Conservation (phyloP, 2,797 vertebrate species). For the Bradypodion pumilum region DNA sequence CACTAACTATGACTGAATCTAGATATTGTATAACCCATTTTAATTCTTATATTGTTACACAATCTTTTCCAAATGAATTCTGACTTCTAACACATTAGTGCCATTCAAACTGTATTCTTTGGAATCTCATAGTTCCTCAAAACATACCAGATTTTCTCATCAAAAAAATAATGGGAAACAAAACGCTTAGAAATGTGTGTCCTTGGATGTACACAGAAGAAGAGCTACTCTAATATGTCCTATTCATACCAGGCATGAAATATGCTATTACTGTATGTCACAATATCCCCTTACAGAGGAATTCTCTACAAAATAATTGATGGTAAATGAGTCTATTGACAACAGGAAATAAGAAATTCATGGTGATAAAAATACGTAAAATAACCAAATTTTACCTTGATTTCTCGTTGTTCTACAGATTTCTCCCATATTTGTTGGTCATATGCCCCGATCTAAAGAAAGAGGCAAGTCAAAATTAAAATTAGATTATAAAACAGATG, state of each 20-base stretch:
- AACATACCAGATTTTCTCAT: background rate
- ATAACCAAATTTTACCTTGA: slow-evolving; percentile 84
- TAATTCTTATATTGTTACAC: background rate
- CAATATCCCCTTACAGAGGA: background rate
- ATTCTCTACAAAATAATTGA: background rate
- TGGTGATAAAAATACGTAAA: slow-evolving; percentile 23
- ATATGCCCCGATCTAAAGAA: slow-evolving; percentile 94
- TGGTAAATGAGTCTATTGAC: background rate
- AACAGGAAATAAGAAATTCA: background rate
- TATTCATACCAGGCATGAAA: background rate
- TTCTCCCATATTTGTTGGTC: slow-evolving; percentile 99
- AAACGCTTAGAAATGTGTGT: background rate
- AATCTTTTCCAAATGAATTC: background rate
- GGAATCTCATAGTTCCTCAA: background rate
- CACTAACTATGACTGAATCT: background rate
- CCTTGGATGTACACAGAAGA: background rate
- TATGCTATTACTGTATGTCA: background rate
- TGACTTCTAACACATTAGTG: background rate
- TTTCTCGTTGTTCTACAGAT: slow-evolving; percentile 98
- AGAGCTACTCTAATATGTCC: background rate
- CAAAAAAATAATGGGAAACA: background rate
- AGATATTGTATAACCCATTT: background rate
- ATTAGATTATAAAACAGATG: background rate
- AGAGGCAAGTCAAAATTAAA: slow-evolving; percentile 39
- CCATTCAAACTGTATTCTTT: background rate